These are phyloP conservation scores for Caerostris darwini DNA, from an alignment of 1,140 invertebrate genomes.

Conservation along the genomic window DNA sequence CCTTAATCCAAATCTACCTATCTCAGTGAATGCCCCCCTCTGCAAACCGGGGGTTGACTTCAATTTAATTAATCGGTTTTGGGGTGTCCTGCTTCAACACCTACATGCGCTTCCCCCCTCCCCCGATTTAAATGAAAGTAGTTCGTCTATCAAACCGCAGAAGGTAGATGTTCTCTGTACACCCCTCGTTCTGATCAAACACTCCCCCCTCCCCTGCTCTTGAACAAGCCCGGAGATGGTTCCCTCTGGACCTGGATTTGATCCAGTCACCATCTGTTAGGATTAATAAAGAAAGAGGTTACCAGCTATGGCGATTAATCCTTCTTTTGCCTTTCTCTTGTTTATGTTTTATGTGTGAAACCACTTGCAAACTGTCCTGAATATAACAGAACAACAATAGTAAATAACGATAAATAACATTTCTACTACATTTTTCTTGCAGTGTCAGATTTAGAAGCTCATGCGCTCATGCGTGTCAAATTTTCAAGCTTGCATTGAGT, in stretches of 20 bases:
- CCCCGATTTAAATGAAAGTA: slow-evolving; percentile 63
- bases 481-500: no score
- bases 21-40: background rate
- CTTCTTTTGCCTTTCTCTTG: no score
- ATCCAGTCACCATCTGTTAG: slow-evolving; percentile 76
- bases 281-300: slow-evolving; percentile 71
- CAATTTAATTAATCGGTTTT: slow-evolving; percentile 77
- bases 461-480: no score
- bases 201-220: background rate
- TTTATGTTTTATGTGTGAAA: no score
- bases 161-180: slow-evolving; percentile 54
- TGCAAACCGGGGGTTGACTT: slow-evolving; percentile 62
- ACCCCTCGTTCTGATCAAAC: background rate
- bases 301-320: slow-evolving; percentile 14
- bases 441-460: no score
- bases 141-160: slow-evolving; percentile 75
- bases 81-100: slow-evolving; percentile 19
- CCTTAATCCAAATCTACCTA: background rate
- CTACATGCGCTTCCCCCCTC: background rate
- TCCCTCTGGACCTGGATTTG: slow-evolving; percentile 6
- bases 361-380: no score
- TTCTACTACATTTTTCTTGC: no score
- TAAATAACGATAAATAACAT: no score
- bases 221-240: background rate
- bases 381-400: no score